phyloP scores from a whole-genome alignment of 1,140 invertebrate genomes.

The Belonocnema kinseyi region DNA sequence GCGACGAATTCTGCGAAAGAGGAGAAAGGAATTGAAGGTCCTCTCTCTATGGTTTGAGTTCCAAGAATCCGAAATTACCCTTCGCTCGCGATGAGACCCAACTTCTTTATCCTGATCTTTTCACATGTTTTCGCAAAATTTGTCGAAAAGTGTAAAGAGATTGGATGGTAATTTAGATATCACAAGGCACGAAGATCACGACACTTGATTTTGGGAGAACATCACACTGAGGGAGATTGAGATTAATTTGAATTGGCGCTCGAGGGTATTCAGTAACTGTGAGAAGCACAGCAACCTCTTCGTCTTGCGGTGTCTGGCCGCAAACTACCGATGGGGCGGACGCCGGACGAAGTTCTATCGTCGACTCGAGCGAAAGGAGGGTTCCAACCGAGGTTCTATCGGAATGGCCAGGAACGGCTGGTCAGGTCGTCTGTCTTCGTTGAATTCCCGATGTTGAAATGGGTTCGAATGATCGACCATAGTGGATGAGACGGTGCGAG shows the following conservation, averaged over 20 bases:
- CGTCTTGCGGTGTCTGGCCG: slow-evolving; percentile 47
- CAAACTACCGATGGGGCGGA: slow-evolving; percentile 46
- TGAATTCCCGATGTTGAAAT: slow-evolving; percentile 16
- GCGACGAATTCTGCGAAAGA: background rate
- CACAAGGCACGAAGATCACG: slow-evolving; percentile 2
- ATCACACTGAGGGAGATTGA: background rate
- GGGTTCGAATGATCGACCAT: slow-evolving; percentile 11
- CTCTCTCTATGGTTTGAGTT: background rate
- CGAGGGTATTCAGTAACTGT: background rate
- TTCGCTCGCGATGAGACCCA: background rate
- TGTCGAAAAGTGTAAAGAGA: background rate
- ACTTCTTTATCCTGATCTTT: slow-evolving; percentile 2
- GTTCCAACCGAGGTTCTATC: slow-evolving; percentile 40
- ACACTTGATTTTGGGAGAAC: background rate
- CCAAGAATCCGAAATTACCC: slow-evolving; percentile 7
- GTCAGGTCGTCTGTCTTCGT: slow-evolving; percentile 32
- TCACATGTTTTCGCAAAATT: slow-evolving; percentile 32
- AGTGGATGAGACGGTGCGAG: slow-evolving; percentile 7
- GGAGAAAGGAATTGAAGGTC: slow-evolving; percentile 6
- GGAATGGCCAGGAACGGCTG: slow-evolving; percentile 35
- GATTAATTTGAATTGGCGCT: slow-evolving; percentile 6
- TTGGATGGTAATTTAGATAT: background rate
- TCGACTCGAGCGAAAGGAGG: slow-evolving; percentile 39
- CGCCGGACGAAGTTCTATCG: slow-evolving; percentile 41
- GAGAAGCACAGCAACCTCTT: slow-evolving; percentile 17